Base-by-base conservation (phyloP, 2,113 vertebrate genomes). In the Platysternon megacephalum region DNA sequence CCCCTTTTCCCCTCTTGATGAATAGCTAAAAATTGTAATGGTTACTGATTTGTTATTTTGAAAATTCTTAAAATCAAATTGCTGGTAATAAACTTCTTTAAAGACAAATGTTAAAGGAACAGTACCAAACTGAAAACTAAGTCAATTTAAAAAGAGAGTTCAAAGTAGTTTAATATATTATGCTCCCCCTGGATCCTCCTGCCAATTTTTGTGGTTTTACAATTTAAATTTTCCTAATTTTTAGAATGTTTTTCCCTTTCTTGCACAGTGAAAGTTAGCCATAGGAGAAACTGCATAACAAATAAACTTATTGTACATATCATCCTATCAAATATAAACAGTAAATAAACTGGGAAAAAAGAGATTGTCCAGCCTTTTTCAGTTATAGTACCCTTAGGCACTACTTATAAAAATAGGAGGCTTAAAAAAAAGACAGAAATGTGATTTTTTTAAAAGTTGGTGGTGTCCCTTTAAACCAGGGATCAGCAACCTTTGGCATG, bases 271-370 rank as follows among this genome's bases (percentile, higher is more conserved):
- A 93, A 68, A 53, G 48, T 2, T 12, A 21, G 4, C 1, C 16
- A 6, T 56, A 35, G 46, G 79, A 83, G 12, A 79, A 90, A 14
- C 51, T 76, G 1, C 9, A 4, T 76, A 6, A 2, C 2, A 49
- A 81, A 78, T n/a, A 72, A 19, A 26, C n/a, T 61, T 14, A 4
- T 4, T 11, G 3, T 44, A 0, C 0, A 13, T 42, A 0, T 2
- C 0, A 12, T 9, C 3, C 46, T 68, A 48, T 0, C 2, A n/a
- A 21, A 46, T 19, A 55, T 2, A 65, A 19, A 26, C 1, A 28
- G 29, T 35, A 86, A 17, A 1, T 2, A 86, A 65, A 56, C 2
- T 21, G 10, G 6, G 10, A 9, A 39, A n/a, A 65, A 32, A 85
- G 24, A 83, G 3, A 26, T 44, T 72, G 2, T 22, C 11, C 6